These are phyloP conservation scores for Hypothenemus hampei DNA, from an alignment of 1,140 invertebrate species.

Conservation along the genomic window DNA sequence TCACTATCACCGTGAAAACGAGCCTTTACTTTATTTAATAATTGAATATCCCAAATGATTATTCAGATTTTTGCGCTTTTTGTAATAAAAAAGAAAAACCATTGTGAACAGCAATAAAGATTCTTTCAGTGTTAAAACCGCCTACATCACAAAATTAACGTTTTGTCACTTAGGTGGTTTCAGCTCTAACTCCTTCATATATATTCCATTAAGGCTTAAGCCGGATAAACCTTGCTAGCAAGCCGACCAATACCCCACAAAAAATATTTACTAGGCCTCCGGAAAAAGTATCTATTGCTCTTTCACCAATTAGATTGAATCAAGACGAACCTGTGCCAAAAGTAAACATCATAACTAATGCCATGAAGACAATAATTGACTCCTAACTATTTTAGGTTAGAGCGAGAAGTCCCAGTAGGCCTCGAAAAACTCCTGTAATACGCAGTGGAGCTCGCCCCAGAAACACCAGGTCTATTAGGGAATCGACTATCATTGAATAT, in stretches of 20 bases:
- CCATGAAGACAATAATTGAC: neutral
- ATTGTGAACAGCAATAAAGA: no score
- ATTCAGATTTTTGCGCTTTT: no score
- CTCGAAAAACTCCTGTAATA: no score
- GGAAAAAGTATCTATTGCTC: neutral
- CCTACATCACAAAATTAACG: neutral
- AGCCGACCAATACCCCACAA: no score
- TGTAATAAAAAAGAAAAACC: no score
- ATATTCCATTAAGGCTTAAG: neutral
- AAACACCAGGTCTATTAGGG: neutral
- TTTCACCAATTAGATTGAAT: constrained; percentile 9
- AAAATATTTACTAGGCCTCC: neutral
- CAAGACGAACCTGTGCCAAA: constrained; percentile 1
- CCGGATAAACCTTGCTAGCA: no score
- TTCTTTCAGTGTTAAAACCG: neutral
- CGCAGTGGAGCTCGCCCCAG: neutral
- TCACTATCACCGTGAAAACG: no score
- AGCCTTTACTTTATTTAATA: no score
- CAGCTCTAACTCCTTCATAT: neutral
- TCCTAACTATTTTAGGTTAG: neutral
- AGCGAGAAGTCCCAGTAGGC: no score
- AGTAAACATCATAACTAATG: neutral
- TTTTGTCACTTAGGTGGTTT: neutral
- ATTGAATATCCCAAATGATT: no score
- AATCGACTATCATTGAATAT: neutral